Evolutionary conservation across 2,888 invertebrate species (phyloP).

Genomic region (Epinotia bilunana): DNA sequence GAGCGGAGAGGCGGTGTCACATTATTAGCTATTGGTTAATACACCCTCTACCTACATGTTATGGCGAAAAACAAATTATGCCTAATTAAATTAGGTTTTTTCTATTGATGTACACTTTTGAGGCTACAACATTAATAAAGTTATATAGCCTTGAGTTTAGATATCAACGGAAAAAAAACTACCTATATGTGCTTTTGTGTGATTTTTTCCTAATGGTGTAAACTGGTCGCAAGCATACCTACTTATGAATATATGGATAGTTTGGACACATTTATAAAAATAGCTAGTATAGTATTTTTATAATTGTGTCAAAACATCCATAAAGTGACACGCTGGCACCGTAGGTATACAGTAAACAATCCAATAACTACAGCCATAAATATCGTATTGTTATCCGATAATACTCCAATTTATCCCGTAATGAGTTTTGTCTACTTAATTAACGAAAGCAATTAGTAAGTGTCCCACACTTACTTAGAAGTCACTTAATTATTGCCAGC

Average conservation of each 20-base stretch:
- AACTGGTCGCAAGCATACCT: background rate
- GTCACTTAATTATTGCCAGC: conserved; percentile 38
- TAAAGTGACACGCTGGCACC: background rate
- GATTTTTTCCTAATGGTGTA: no score
- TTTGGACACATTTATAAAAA: no score
- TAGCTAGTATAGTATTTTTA: background rate
- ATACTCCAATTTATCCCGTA: conserved; percentile 32
- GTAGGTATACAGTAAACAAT: conserved; percentile 8
- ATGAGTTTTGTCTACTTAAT: conserved; percentile 44
- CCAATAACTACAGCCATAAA: conserved; percentile 41
- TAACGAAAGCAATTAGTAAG: conserved; percentile 39
- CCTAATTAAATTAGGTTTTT: background rate
- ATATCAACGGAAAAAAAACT: no score
- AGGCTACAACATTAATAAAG: no score
- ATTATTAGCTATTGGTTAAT: conserved; percentile 41
- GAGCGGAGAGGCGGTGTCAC: conserved; percentile 49
- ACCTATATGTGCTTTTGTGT: no score
- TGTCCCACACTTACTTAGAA: conserved; percentile 42
- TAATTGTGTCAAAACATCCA: background rate
- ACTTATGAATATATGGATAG: no score
- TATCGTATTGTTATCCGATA: conserved; percentile 29
- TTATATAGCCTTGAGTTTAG: no score
- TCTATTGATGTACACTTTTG: no score
- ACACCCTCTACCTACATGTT: background rate
- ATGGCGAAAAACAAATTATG: background rate